These are phyloP conservation scores for Drosophila quadrilineata DNA, from an alignment of 1,140 invertebrate genomes.

Conservation along the genomic window DNA sequence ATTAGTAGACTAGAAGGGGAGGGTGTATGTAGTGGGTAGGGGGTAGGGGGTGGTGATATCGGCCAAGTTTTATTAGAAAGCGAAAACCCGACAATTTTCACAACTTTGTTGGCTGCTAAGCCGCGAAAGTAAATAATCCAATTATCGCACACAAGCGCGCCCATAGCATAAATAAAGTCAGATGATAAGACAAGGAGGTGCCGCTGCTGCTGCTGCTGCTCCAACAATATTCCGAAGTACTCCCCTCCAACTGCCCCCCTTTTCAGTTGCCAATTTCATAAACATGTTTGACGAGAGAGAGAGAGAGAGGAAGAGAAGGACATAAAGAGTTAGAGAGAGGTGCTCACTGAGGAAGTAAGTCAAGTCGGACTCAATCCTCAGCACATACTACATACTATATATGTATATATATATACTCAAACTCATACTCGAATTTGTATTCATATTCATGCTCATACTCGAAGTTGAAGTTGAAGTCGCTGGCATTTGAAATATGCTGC, in stretches of 20 bases:
- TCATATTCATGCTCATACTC: too few relatives aligned
- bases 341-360: conserved; percentile 65
- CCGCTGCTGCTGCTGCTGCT: too few relatives aligned
- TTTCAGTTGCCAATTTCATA: conserved; percentile 54
- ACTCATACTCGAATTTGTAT: too few relatives aligned
- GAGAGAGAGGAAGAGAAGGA: neutral
- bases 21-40: too few relatives aligned
- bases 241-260: conserved; percentile 9
- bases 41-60: conserved; percentile 25
- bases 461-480: conserved; percentile 3
- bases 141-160: conserved; percentile 73
- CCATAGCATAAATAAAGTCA: conserved; percentile 78
- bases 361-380: conserved; percentile 31
- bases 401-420: too few relatives aligned
- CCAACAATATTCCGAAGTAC: neutral
- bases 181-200: conserved; percentile 67
- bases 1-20: too few relatives aligned
- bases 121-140: conserved; percentile 79
- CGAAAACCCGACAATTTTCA: conserved; percentile 76
- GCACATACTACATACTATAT: too few relatives aligned
- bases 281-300: conserved; percentile 54
- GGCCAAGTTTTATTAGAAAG: conserved; percentile 63
- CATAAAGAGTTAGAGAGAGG: neutral
- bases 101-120: conserved; percentile 66
- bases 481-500: conserved; percentile 74